A percentile compares a stretch with the other conserved stretches of the same genome.
Evolutionary conservation across 2,113 vertebrate species (phyloP).

Genomic region (Macquaria ambigua): DNA sequence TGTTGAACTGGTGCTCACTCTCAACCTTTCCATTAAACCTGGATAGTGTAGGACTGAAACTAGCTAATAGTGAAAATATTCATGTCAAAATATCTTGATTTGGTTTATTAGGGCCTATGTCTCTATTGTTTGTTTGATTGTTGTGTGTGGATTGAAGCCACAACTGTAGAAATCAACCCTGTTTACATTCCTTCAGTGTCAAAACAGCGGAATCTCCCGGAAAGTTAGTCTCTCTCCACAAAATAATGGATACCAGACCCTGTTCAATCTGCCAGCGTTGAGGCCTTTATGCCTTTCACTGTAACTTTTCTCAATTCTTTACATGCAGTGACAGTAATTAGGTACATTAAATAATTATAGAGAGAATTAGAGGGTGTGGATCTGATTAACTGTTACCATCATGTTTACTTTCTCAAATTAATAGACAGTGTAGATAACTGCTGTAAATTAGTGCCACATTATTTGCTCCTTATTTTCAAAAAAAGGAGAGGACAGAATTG

Average conservation of each 20-base stretch:
- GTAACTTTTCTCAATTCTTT: constrained; percentile 2
- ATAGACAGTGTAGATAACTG: neutral
- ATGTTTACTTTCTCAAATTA: constrained; percentile 35
- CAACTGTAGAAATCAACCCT: constrained; percentile 64
- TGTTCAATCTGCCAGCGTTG: constrained; percentile 29
- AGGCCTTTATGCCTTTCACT: constrained; percentile 26
- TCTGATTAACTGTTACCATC: constrained; percentile 28
- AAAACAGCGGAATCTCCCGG: constrained; percentile 78
- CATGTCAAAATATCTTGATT: constrained; percentile 22
- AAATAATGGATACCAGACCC: constrained; percentile 77
- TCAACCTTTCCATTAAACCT: constrained; percentile 11
- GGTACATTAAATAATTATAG: constrained; percentile 21
- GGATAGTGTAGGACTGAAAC: neutral
- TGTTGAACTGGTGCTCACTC: neutral
- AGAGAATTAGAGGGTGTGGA: constrained; percentile 7
- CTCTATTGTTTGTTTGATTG: constrained; percentile 58
- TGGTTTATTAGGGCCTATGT: constrained; percentile 22
- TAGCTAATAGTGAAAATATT: constrained; percentile 20
- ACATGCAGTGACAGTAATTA: constrained; percentile 33
- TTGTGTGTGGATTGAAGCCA: constrained; percentile 63
- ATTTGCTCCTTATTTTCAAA: constrained; percentile 35
- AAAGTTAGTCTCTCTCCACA: constrained; percentile 68
- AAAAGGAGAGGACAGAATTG: constrained; percentile 17
- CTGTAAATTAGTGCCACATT: constrained; percentile 20
- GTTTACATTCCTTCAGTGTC: constrained; percentile 78